Conservation (phyloP, 2,113 vertebrate species). For the Clarias gariepinus region DNA sequence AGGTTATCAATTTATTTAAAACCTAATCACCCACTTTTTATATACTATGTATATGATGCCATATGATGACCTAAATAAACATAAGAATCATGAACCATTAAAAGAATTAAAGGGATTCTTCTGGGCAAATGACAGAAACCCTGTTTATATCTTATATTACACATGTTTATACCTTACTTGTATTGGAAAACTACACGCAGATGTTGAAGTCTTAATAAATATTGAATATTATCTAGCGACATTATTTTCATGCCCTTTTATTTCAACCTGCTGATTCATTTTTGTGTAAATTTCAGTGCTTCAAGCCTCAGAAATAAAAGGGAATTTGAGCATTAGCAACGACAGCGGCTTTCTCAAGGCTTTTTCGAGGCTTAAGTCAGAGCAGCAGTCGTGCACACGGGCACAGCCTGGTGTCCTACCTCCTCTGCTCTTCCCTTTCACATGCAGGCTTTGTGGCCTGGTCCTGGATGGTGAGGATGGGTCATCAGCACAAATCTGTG, state of each 20-base stretch:
- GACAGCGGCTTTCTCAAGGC: constrained; percentile 73
- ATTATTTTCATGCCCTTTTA: neutral
- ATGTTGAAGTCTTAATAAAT: neutral
- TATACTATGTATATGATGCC: neutral
- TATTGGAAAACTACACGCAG: neutral
- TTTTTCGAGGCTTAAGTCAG: constrained; percentile 71
- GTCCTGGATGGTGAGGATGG: constrained; percentile 90
- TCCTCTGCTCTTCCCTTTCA: constrained; percentile 86
- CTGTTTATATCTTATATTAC: neutral
- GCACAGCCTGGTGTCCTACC: constrained; percentile 67
- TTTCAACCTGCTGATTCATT: neutral
- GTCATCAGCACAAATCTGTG: constrained; percentile 81
- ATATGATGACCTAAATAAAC: neutral
- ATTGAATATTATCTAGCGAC: neutral
- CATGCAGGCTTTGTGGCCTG: constrained; percentile 87
- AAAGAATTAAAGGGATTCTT: neutral
- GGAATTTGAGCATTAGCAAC: constrained; percentile 66
- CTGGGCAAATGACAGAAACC: neutral
- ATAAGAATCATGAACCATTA: no score
- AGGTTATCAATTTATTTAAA: neutral
- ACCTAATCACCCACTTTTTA: neutral
- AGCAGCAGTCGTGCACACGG: constrained; percentile 56
- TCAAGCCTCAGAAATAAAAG: constrained; percentile 45
- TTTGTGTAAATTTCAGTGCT: constrained; percentile 1
- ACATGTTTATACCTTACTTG: neutral